Conservation (phyloP, 2,113 vertebrate species). For the Hypanus sabinus region DNA sequence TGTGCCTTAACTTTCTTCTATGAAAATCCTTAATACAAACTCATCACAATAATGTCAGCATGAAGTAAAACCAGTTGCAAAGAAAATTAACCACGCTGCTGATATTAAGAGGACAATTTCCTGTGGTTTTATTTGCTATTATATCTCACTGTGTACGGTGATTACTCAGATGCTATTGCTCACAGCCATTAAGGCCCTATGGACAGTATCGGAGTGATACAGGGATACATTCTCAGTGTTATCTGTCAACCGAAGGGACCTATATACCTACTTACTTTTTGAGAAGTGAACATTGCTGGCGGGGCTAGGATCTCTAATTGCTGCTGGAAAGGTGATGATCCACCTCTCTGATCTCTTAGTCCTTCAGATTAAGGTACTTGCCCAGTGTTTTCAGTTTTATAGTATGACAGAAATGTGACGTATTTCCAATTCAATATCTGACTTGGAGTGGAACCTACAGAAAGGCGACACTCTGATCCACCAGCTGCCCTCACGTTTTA, state of each 20-base stretch:
- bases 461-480: too few species aligned
- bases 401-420: too few species aligned
- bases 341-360: too few species aligned
- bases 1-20: not conserved
- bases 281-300: too few species aligned
- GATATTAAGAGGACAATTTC: not conserved
- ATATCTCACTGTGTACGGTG: not conserved
- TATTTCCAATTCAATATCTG: too few species aligned
- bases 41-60: not conserved
- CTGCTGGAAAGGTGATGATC: too few species aligned
- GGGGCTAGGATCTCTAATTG: too few species aligned
- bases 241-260: not conserved
- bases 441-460: too few species aligned
- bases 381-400: too few species aligned
- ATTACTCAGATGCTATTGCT: constrained; percentile 1
- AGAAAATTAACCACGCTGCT: not conserved
- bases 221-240: not conserved
- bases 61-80: not conserved
- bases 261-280: too few species aligned
- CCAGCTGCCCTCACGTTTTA: too few species aligned
- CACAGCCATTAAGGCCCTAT: not conserved
- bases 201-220: not conserved
- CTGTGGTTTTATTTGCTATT: not conserved
- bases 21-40: not conserved
- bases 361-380: too few species aligned